Base-by-base conservation (phyloP, 2,888 invertebrate genomes). In the Apamea monoglypha region DNA sequence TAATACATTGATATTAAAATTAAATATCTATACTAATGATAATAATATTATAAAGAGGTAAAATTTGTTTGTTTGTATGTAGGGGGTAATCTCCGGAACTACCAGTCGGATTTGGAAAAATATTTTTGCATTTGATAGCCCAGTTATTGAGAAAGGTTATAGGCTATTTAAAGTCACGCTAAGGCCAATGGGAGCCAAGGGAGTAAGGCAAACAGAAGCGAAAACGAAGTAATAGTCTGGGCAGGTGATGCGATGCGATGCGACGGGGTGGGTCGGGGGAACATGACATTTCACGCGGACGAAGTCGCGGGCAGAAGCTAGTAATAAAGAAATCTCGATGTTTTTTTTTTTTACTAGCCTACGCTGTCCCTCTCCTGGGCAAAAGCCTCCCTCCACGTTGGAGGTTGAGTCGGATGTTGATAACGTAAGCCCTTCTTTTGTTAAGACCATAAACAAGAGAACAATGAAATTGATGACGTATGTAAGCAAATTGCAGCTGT, bases 381-480 rank as follows among this genome's bases (percentile, higher is more conserved):
- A n/a, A n/a, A n/a, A n/a, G n/a, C n/a, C n/a, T n/a, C n/a, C n/a
- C n/a, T n/a, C n/a, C n/a, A n/a, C n/a, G n/a, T n/a, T n/a, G 7
- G 7, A 40, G 12, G 5, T 73, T 25, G 12, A 40, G 8, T 47
- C 44, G 5, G 40, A 21, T 56, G 68, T 82, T 59, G 64, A 76
- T 47, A 64, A 16, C 66, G 2, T 50, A n/a, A 40, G n/a, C 78
- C 67, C 61, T 78, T 70, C 69, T 61, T 67, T 78, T 71, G 67
- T 68, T 71, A 44, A 21, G n/a, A 29, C 36, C 25, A 53, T n/a
- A 64, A 70, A 83, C 59, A 59, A 50, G 69, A 69, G 82, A 84
- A 84, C 82, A 84, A 82, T 82, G 72, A 50, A 63, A 16, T n/a
- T 40, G 16, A 70, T 73, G 82, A 82, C 73, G 82, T 70, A 53